These are phyloP conservation scores for Acleris emargana DNA, from an alignment of 2,888 invertebrate genomes.

Conservation along the genomic window DNA sequence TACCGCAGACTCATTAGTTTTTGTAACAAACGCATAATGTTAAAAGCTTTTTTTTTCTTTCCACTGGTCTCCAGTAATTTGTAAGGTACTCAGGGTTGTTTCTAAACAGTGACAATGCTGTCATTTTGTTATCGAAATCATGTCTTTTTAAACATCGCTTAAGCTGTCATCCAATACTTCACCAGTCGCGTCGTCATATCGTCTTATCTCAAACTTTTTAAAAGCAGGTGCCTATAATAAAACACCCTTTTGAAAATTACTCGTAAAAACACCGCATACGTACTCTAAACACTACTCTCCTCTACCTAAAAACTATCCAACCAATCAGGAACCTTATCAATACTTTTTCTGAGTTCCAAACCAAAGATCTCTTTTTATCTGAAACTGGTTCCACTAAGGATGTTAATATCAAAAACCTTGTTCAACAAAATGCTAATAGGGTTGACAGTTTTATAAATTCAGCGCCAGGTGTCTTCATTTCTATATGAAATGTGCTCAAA, in stretches of 20 bases:
- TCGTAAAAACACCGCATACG: constrained; percentile 4
- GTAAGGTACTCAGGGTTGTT: neutral
- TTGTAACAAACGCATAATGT: neutral
- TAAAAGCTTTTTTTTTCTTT: neutral
- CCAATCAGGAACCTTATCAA: neutral
- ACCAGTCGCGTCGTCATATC: neutral
- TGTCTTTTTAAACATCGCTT: constrained; percentile 11
- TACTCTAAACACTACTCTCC: too few species aligned
- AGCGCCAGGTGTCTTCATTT: neutral
- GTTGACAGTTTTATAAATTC: constrained; percentile 29
- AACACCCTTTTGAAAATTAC: constrained; percentile 3
- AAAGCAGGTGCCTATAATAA: constrained; percentile 8
- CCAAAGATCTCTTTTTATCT: neutral
- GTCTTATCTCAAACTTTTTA: constrained; percentile 20
- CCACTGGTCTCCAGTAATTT: neutral
- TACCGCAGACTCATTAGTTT: neutral
- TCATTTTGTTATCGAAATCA: neutral
- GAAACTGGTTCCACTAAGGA: constrained; percentile 1
- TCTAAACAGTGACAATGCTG: neutral
- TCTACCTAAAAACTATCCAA: neutral
- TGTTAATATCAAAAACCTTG: constrained; percentile 10
- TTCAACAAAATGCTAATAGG: constrained; percentile 24
- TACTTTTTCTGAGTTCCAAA: constrained; percentile 2
- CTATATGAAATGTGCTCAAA: too few species aligned
- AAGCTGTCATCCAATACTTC: constrained; percentile 5